Conservation (phyloP, 2,113 vertebrate genomes). For the Psophia crepitans region DNA sequence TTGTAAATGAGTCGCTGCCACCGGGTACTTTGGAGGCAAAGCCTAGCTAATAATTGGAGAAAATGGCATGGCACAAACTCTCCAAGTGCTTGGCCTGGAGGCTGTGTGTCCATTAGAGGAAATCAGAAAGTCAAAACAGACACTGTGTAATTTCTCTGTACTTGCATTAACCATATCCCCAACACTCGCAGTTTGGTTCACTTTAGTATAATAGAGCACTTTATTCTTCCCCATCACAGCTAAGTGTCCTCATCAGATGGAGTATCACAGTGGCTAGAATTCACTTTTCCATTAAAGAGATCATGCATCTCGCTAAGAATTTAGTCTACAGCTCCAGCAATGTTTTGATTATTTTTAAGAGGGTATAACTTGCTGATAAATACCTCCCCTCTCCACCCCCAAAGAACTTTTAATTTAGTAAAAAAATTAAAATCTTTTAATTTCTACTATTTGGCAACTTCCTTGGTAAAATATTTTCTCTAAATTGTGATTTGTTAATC, state of each 20-base stretch:
- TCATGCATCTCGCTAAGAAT: not conserved
- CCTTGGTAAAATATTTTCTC: not conserved
- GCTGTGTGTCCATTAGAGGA: conserved; percentile 13
- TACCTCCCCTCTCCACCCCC: not conserved
- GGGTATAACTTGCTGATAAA: not conserved
- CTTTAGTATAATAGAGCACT: conserved; percentile 20
- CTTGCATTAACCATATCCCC: conserved; percentile 12
- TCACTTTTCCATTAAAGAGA: conserved; percentile 20
- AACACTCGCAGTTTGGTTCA: not conserved
- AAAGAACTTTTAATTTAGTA: not conserved
- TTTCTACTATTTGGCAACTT: not conserved
- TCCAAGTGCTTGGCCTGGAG: not conserved
- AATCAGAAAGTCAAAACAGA: conserved; percentile 47
- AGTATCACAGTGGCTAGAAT: not conserved
- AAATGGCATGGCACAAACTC: not conserved
- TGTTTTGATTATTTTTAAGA: not conserved
- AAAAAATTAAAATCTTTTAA: not conserved
- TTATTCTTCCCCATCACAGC: conserved; percentile 13
- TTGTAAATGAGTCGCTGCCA: not conserved
- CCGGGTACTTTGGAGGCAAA: conserved; percentile 5
- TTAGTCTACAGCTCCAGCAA: not conserved
- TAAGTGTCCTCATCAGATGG: conserved; percentile 41
- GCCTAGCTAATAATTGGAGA: not conserved
- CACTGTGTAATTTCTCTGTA: conserved; percentile 24
- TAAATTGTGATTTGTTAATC: not conserved